phyloP scores from a whole-genome alignment of 2,113 vertebrate genomes.

The Vulpes vulpes region DNA sequence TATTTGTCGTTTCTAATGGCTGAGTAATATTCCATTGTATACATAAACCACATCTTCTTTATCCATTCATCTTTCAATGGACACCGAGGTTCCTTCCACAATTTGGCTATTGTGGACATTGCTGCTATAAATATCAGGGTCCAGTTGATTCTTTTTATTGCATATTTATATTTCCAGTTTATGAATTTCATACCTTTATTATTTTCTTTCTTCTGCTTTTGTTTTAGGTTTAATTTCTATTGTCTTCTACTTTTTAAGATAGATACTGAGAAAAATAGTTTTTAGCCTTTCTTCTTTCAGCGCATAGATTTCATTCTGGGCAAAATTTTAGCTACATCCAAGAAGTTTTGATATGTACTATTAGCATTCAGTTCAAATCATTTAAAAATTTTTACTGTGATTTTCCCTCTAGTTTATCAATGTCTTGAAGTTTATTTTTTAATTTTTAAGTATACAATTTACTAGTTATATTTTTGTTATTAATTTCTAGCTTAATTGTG shows the following conservation, averaged over 20 bases:
- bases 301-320: background rate
- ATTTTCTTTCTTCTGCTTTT: background rate
- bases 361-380: background rate
- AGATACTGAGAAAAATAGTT: background rate
- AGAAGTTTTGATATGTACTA: background rate
- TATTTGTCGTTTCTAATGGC: too few species aligned
- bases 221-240: background rate
- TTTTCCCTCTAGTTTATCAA: background rate
- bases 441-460: conserved; percentile 13
- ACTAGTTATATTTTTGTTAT: background rate
- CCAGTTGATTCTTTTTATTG: too few species aligned
- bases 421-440: background rate
- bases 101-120: too few species aligned
- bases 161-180: background rate
- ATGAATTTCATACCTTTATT: background rate
- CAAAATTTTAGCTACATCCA: background rate
- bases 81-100: too few species aligned
- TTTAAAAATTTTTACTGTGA: background rate
- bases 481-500: background rate
- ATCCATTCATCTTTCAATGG: too few species aligned
- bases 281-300: background rate
- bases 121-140: too few species aligned
- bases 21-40: too few species aligned
- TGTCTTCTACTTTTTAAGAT: background rate
- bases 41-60: too few species aligned